Percentiles rank a stretch among this genome's conserved stretches.
Conservation (phyloP, 1,140 invertebrate genomes). For the Psix sp. region DNA sequence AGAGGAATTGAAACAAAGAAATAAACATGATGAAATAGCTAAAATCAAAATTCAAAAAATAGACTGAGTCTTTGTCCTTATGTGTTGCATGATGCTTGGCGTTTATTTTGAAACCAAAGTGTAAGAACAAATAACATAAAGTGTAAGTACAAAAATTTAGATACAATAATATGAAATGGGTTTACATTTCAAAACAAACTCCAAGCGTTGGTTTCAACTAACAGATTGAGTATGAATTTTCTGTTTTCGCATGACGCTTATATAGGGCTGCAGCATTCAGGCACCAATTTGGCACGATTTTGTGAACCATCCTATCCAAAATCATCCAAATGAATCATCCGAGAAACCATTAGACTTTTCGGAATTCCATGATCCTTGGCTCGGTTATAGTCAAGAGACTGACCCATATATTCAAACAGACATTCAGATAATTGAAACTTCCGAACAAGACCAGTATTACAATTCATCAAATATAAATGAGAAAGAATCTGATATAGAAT, state of each 20-base stretch:
- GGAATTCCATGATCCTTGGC: constrained; percentile 80
- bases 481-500: constrained; percentile 7
- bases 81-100: background rate
- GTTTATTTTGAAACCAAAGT: constrained; percentile 7
- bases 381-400: constrained; percentile 69
- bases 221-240: constrained; percentile 70
- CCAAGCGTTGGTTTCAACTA: constrained; percentile 66
- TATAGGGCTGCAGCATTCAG: constrained; percentile 73
- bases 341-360: constrained; percentile 65
- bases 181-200: constrained; percentile 67
- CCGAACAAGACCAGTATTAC: constrained; percentile 45
- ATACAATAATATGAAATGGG: too few species aligned
- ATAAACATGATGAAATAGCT: too few species aligned
- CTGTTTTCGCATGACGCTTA: constrained; percentile 74
- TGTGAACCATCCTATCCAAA: constrained; percentile 39
- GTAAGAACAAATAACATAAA: too few species aligned
- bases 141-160: too few species aligned
- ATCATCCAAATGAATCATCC: constrained; percentile 13
- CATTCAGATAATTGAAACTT: constrained; percentile 6
- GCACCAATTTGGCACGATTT: constrained; percentile 74
- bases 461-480: constrained; percentile 1
- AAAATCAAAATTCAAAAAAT: too few species aligned
- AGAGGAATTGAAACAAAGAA: too few species aligned
- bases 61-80: constrained; percentile 8
- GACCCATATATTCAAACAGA: constrained; percentile 35